Conservation (phyloP, 2,113 vertebrate species). For the Peucedramus taeniatus region DNA sequence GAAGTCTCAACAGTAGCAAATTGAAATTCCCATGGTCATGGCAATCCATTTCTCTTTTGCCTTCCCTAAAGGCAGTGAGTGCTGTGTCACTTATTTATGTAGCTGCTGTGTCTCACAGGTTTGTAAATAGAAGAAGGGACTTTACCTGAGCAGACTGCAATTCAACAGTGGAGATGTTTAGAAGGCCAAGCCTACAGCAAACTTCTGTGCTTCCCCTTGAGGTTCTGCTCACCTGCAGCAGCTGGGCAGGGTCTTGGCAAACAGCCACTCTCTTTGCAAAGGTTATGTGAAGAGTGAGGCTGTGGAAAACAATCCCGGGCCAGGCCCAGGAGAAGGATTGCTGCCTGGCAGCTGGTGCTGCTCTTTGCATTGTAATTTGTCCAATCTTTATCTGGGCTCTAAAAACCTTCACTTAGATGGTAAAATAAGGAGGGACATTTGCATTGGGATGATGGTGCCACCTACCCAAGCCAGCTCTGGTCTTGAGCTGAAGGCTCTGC, state of each 20-base stretch:
- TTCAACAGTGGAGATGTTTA: neutral
- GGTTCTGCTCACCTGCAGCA: no score
- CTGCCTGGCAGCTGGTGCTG: neutral
- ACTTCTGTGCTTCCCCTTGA: neutral
- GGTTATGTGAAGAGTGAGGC: rapidly evolving
- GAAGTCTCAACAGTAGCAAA: neutral
- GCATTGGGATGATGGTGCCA: neutral
- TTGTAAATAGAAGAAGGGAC: neutral
- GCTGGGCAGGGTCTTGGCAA: neutral
- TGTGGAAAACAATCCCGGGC: rapidly evolving
- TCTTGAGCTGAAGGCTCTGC: neutral
- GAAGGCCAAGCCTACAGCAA: neutral
- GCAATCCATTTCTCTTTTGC: neutral
- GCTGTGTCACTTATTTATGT: neutral
- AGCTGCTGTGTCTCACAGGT: neutral
- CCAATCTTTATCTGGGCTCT: neutral
- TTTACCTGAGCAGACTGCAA: neutral
- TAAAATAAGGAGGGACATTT: neutral
- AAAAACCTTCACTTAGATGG: neutral
- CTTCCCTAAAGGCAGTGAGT: neutral
- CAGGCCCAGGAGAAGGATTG: neutral
- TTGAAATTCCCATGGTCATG: neutral
- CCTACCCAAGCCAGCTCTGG: no score
- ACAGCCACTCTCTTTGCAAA: neutral
- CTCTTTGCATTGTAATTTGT: neutral